Conservation (phyloP, 2,888 invertebrate species). For the Drosophila dives region DNA sequence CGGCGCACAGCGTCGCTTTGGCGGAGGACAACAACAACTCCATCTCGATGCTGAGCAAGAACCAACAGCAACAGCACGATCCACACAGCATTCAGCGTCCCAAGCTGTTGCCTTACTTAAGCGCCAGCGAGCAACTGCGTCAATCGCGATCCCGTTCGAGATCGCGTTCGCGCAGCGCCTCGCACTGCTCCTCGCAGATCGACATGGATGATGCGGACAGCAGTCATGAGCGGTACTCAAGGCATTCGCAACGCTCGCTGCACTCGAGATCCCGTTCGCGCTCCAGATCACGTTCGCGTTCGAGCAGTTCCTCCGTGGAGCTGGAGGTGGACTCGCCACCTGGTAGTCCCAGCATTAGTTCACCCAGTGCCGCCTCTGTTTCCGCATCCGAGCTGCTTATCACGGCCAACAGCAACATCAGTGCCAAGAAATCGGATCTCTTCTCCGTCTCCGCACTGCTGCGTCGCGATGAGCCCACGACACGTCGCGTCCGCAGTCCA, state of each 20-base stretch:
- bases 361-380: conserved; percentile 74
- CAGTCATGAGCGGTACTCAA: conserved; percentile 63
- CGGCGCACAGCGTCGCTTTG: conserved; percentile 34
- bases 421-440: conserved; percentile 90
- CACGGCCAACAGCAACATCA: conserved; percentile 83
- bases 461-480: conserved; percentile 89
- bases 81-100: conserved; percentile 81
- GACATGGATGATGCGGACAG: conserved; percentile 80
- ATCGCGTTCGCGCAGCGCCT: conserved; percentile 80
- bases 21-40: conserved; percentile 83
- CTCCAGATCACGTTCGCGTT: conserved; percentile 76
- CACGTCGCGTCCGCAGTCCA: conserved; percentile 55
- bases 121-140: conserved; percentile 75
- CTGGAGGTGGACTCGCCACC: conserved; percentile 92
- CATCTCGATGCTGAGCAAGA: conserved; percentile 83
- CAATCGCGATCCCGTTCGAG: conserved; percentile 77
- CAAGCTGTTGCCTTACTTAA: conserved; percentile 86
- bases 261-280: conserved; percentile 73
- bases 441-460: conserved; percentile 94
- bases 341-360: conserved; percentile 78
- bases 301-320: conserved; percentile 88
- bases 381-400: conserved; percentile 83
- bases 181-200: conserved; percentile 77
- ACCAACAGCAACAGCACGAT: conserved; percentile 72
- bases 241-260: conserved; percentile 70